Percentiles rank a stretch among this genome's conserved stretches.
Evolutionary conservation across 2,797 vertebrate species (phyloP).

Genomic region (Gephyroberyx darwinii): DNA sequence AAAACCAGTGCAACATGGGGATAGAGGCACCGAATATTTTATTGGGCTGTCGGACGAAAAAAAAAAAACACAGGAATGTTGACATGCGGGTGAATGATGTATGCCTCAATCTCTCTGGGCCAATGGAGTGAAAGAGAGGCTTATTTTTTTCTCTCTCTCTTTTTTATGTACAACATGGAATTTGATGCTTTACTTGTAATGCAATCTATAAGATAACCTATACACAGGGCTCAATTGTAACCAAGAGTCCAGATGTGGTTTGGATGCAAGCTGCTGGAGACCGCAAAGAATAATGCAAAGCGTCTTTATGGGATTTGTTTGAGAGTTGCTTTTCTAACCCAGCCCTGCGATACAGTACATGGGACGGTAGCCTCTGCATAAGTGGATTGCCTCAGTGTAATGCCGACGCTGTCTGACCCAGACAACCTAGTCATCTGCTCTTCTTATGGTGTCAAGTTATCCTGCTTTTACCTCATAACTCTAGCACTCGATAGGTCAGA

Average conservation of each 20-base stretch:
- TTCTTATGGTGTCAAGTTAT: too few species aligned
- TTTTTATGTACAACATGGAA: slow-evolving; percentile 20
- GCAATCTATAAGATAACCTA: slow-evolving; percentile 36
- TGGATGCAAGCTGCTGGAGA: too few species aligned
- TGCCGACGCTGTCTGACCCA: too few species aligned
- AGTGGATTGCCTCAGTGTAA: too few species aligned
- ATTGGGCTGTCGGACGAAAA: slow-evolving; percentile 46
- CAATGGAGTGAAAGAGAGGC: slow-evolving; percentile 17
- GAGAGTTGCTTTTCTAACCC: too few species aligned
- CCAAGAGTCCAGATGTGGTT: not conserved
- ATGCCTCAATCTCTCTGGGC: slow-evolving; percentile 22
- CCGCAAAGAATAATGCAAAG: too few species aligned
- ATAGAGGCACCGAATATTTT: slow-evolving; percentile 46
- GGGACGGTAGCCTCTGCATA: too few species aligned
- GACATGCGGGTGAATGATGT: slow-evolving; percentile 42
- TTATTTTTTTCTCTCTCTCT: slow-evolving; percentile 28
- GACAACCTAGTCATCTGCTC: too few species aligned
- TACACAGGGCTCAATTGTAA: slow-evolving; percentile 29
- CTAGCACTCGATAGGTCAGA: too few species aligned
- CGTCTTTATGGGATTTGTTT: too few species aligned
- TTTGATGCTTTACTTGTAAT: slow-evolving; percentile 40
- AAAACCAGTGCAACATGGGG: slow-evolving; percentile 8
- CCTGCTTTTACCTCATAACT: too few species aligned
- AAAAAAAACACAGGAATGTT: slow-evolving; percentile 14
- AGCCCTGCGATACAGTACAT: too few species aligned